These are phyloP conservation scores for Aplodontia rufa DNA, from an alignment of 2,113 vertebrate genomes.

Conservation along the genomic window DNA sequence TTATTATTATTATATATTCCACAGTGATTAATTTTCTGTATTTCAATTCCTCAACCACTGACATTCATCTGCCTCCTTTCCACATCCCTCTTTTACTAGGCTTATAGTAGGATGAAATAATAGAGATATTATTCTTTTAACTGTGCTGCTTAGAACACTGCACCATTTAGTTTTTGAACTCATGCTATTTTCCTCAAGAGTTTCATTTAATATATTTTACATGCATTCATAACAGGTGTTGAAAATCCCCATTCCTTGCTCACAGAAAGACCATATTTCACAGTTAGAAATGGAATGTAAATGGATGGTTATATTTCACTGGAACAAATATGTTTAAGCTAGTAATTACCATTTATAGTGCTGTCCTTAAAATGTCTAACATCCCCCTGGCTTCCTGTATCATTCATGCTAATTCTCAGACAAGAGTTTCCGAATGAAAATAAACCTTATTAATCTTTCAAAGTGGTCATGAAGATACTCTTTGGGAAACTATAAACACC, in stretches of 20 bases:
- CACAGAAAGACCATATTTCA: constrained; percentile 29
- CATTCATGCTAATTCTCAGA: constrained; percentile 31
- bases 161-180: background rate
- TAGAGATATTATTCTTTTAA: background rate
- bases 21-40: background rate
- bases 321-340: constrained; percentile 44
- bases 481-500: constrained; percentile 16
- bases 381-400: background rate
- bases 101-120: background rate
- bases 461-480: constrained; percentile 20
- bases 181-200: background rate
- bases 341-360: constrained; percentile 53
- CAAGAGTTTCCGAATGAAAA: constrained; percentile 52
- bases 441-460: constrained; percentile 46
- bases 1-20: background rate
- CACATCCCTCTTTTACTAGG: background rate
- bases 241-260: background rate
- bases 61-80: background rate
- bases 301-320: constrained; percentile 45
- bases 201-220: background rate
- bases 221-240: background rate
- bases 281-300: background rate
- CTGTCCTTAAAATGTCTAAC: constrained; percentile 42
- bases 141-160: background rate
- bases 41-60: background rate